Percentiles rank a stretch among this genome's conserved stretches.
Conservation (phyloP, 2,113 vertebrate species). For the Dromaius novaehollandiae region DNA sequence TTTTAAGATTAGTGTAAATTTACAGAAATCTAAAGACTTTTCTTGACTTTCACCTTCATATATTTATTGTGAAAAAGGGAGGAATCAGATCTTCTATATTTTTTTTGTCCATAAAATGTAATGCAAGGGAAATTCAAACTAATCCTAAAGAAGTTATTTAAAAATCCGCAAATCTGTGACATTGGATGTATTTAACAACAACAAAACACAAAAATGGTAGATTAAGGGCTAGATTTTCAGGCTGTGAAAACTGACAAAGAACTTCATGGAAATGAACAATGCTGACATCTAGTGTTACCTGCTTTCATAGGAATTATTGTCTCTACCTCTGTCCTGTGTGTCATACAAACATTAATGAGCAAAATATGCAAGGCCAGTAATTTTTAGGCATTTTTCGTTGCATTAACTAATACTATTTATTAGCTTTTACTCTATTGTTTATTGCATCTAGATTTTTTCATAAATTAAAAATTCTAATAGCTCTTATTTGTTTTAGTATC, state of each 20-base stretch:
- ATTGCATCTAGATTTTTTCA: not conserved
- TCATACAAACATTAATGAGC: not conserved
- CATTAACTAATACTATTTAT: not conserved
- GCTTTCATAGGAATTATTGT: not conserved
- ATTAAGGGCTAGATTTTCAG: not conserved
- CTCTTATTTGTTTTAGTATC: not conserved
- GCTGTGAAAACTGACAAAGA: not conserved
- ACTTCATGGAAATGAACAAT: not conserved
- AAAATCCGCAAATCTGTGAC: not conserved
- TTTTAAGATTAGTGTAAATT: not conserved
- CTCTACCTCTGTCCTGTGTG: not conserved
- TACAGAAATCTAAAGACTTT: not conserved
- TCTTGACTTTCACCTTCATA: not conserved
- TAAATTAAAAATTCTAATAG: not conserved
- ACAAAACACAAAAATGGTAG: not conserved
- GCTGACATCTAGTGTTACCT: not conserved
- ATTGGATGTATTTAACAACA: not conserved
- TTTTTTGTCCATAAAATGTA: not conserved
- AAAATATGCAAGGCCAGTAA: not conserved
- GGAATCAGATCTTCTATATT: not conserved
- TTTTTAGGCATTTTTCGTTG: not conserved
- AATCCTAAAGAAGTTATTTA: not conserved
- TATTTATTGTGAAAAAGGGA: not conserved
- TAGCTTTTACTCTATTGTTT: not conserved
- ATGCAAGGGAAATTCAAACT: not conserved